Evolutionary conservation across 92 coral and sea anemone genomes (phyloP).

Genomic region (Palythoa grandiflora): DNA sequence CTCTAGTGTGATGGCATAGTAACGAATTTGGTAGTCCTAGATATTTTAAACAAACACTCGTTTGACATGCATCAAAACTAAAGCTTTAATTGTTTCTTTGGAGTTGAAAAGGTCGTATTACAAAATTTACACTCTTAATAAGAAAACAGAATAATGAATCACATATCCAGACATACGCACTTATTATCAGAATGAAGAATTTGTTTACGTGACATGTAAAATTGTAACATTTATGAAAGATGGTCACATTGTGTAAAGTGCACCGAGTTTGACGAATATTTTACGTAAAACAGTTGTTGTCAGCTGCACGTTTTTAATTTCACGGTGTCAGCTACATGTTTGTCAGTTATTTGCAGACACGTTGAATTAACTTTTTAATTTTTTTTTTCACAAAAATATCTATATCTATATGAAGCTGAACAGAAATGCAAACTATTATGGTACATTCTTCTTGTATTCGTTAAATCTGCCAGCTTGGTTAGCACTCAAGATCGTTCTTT

Average conservation of each 20-base stretch:
- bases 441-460: too few species aligned
- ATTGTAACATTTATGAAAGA: not conserved
- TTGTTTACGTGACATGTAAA: too few species aligned
- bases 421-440: not conserved
- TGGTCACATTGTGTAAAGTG: not conserved
- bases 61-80: not conserved
- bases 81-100: not conserved
- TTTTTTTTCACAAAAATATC: not conserved
- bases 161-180: not conserved
- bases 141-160: not conserved
- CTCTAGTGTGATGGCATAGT: conserved; percentile 60
- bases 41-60: not conserved
- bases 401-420: not conserved
- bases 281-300: not conserved
- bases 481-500: not conserved
- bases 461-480: too few species aligned
- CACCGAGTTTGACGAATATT: not conserved
- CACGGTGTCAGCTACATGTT: not conserved
- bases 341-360: not conserved
- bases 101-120: not conserved
- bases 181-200: not conserved
- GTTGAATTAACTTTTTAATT: not conserved
- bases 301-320: not conserved
- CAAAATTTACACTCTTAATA: not conserved
- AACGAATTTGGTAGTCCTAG: not conserved